Percentiles rank a stretch among this genome's conserved stretches.
Conservation (phyloP, 2,113 vertebrate genomes). For the Pampusana beccarii region DNA sequence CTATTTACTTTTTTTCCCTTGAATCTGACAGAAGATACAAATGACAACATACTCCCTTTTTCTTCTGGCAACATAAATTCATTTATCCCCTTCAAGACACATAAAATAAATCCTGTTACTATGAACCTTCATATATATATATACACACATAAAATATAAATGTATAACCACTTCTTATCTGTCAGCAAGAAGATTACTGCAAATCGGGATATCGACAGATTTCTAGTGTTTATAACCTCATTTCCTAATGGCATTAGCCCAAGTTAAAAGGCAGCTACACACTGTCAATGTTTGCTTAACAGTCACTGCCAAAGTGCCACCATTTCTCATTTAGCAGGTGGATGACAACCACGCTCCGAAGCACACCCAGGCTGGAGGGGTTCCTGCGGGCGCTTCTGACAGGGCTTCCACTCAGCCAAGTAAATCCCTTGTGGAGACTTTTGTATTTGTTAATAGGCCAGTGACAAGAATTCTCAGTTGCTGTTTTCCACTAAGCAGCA, state of each 20-base stretch:
- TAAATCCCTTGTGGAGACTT: neutral
- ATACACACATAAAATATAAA: neutral
- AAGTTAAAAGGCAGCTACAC: neutral
- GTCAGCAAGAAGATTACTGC: neutral
- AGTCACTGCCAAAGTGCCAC: neutral
- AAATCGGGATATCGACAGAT: conserved; percentile 24
- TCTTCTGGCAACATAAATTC: neutral
- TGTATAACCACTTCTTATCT: neutral
- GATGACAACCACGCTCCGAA: neutral
- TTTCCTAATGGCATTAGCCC: neutral
- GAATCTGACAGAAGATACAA: neutral
- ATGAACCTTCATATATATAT: neutral
- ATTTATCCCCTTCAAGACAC: neutral
- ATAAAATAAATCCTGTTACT: neutral
- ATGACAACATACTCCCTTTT: neutral
- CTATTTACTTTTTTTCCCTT: neutral
- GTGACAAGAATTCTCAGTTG: neutral
- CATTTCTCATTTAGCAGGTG: neutral
- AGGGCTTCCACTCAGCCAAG: neutral
- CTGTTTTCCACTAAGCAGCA: neutral
- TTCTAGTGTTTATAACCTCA: conserved; percentile 22
- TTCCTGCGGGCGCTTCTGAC: neutral
- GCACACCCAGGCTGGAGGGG: neutral
- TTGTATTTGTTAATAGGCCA: neutral
- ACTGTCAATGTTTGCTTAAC: neutral